Conservation (phyloP, 1,140 invertebrate species). For the Tetranychus urticae region DNA sequence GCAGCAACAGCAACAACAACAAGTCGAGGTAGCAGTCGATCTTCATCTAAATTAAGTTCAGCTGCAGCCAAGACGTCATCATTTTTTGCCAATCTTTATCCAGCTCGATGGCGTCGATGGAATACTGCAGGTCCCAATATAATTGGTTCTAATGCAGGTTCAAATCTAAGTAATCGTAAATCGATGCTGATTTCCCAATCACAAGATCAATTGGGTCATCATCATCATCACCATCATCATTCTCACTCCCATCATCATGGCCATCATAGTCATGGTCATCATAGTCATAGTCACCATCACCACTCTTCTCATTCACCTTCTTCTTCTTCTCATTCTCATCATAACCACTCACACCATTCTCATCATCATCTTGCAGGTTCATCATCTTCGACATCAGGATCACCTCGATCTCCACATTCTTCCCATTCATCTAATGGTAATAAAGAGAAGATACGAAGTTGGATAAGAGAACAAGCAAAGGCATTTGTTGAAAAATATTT, state of each 20-base stretch:
- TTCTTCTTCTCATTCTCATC: neutral
- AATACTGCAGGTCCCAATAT: conserved; percentile 7
- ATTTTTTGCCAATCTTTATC: conserved; percentile 77
- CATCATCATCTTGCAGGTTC: neutral
- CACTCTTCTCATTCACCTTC: neutral
- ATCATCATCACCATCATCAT: neutral
- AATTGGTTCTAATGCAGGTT: neutral
- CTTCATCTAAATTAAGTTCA: conserved; percentile 10
- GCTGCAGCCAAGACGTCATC: conserved; percentile 38
- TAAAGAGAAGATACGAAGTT: conserved; percentile 66
- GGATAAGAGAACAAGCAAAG: conserved; percentile 67
- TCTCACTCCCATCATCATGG: neutral
- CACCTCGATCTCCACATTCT: neutral
- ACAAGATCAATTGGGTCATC: neutral
- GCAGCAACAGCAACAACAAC: neutral
- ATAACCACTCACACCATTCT: neutral
- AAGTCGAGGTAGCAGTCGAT: neutral
- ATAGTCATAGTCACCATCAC: neutral
- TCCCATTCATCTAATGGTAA: conserved; percentile 26
- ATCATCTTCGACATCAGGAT: neutral
- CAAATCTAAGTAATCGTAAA: neutral
- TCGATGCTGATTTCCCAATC: neutral
- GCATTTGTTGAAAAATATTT: conserved; percentile 35
- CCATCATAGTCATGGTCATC: no score
- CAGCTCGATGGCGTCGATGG: conserved; percentile 56